phyloP scores from a whole-genome alignment of 1,140 invertebrate genomes.

The Pachyrhynchus sulphureomaculatus region DNA sequence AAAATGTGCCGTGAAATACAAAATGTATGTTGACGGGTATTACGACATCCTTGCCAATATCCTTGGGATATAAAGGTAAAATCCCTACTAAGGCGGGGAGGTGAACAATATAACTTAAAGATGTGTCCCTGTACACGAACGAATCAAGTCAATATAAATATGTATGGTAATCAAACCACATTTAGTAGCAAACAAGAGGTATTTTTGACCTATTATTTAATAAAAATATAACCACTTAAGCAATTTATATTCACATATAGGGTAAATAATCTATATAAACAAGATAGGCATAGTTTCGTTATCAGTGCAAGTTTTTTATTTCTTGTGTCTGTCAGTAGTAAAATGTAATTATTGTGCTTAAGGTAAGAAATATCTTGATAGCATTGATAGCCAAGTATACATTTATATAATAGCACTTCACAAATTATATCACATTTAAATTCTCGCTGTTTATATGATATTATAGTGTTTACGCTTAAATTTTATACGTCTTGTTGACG shows the following conservation, averaged over 20 bases:
- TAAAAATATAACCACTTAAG: slow-evolving; percentile 20
- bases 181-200: neutral
- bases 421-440: no score
- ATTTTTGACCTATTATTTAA: slow-evolving; percentile 12
- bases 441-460: no score
- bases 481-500: no score
- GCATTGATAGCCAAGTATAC: neutral
- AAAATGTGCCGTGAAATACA: no score
- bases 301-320: slow-evolving; percentile 5
- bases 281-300: neutral
- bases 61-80: no score
- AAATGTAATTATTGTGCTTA: slow-evolving; percentile 4
- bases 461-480: no score
- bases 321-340: slow-evolving; percentile 3
- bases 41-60: no score
- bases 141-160: neutral
- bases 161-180: neutral
- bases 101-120: no score
- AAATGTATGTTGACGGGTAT: no score
- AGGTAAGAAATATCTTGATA: neutral
- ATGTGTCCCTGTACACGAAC: no score
- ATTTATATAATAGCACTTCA: neutral
- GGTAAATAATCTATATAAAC: slow-evolving; percentile 5
- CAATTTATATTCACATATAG: slow-evolving; percentile 3
- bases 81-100: no score